Evolutionary conservation across 2,113 vertebrate genomes (phyloP).

Genomic region (Heterotilapia buettikoferi): DNA sequence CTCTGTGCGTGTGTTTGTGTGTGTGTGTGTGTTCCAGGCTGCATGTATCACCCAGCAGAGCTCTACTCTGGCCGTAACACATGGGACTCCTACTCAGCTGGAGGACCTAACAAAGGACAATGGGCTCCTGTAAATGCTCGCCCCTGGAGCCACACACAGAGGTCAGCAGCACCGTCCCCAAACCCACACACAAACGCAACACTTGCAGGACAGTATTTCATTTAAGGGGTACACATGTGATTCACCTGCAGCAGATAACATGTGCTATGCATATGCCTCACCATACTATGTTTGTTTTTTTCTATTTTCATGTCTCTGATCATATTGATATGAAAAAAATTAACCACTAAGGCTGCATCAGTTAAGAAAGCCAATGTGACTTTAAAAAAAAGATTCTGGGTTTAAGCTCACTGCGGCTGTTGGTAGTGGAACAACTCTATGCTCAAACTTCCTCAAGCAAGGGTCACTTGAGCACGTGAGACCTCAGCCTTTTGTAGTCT

Average conservation of each 20-base stretch:
- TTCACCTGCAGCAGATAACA: not conserved
- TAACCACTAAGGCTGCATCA: not conserved
- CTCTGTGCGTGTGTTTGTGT: not conserved
- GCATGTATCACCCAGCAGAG: slow-evolving; percentile 88
- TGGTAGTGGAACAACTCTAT: not conserved
- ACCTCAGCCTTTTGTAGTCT: not conserved
- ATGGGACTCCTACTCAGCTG: slow-evolving; percentile 82
- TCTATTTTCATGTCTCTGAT: not conserved
- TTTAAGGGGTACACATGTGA: not conserved
- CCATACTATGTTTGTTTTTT: not conserved
- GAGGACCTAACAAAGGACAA: slow-evolving; percentile 78
- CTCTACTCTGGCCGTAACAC: slow-evolving; percentile 83
- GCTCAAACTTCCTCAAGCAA: not conserved
- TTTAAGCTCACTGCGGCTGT: not conserved
- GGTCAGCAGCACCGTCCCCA: slow-evolving; percentile 55
- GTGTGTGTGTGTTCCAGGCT: slow-evolving; percentile 70
- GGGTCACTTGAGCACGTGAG: slow-evolving; percentile 13
- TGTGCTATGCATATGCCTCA: not conserved
- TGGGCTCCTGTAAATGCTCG: slow-evolving; percentile 76
- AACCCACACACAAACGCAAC: not conserved
- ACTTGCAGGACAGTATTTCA: not conserved
- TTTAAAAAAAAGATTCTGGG: not conserved
- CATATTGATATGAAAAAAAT: not conserved
- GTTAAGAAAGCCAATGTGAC: not conserved
- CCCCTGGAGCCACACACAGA: slow-evolving; percentile 80